Conservation (phyloP, 1,140 invertebrate genomes). For the Drosophila micromelanica region DNA sequence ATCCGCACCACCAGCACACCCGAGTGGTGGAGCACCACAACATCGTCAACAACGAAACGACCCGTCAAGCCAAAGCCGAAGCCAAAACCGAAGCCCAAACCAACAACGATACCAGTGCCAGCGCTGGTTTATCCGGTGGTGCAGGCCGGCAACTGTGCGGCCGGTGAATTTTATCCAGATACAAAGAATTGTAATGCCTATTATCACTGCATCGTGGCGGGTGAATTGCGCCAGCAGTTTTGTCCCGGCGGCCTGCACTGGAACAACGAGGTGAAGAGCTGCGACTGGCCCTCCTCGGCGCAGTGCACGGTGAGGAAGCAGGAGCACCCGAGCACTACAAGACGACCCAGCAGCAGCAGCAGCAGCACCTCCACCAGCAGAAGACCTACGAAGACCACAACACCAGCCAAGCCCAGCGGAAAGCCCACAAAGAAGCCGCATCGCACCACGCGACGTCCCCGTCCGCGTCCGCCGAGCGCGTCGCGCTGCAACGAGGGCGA, state of each 20-base stretch:
- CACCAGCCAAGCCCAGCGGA: slow-evolving; percentile 24
- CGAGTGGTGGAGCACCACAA: slow-evolving; percentile 25
- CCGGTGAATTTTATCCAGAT: slow-evolving; percentile 88
- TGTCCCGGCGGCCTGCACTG: slow-evolving; percentile 93
- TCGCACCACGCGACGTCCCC: slow-evolving; percentile 45
- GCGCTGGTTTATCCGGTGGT: slow-evolving; percentile 83
- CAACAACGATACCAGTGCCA: slow-evolving; percentile 83
- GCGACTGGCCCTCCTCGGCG: slow-evolving; percentile 91
- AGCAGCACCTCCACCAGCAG: slow-evolving; percentile 27
- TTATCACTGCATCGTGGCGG: slow-evolving; percentile 89
- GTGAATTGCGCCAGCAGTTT: slow-evolving; percentile 87
- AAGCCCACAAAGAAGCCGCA: slow-evolving; percentile 41
- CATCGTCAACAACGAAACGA: slow-evolving; percentile 78
- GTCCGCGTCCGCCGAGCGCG: slow-evolving; percentile 45
- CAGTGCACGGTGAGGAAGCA: slow-evolving; percentile 86
- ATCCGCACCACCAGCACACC: slow-evolving; percentile 45
- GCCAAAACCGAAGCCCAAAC: slow-evolving; percentile 53
- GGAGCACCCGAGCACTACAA: slow-evolving; percentile 12
- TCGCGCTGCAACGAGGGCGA: slow-evolving; percentile 84
- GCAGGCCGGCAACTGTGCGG: slow-evolving; percentile 85
- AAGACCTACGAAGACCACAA: slow-evolving; percentile 35
- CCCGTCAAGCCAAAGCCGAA: slow-evolving; percentile 50
- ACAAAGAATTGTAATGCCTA: slow-evolving; percentile 90
- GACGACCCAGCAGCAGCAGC: slow-evolving; percentile 14
- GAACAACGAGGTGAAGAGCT: slow-evolving; percentile 86